Conservation (phyloP, 2,888 invertebrate genomes). For the Iphiclides podalirius region DNA sequence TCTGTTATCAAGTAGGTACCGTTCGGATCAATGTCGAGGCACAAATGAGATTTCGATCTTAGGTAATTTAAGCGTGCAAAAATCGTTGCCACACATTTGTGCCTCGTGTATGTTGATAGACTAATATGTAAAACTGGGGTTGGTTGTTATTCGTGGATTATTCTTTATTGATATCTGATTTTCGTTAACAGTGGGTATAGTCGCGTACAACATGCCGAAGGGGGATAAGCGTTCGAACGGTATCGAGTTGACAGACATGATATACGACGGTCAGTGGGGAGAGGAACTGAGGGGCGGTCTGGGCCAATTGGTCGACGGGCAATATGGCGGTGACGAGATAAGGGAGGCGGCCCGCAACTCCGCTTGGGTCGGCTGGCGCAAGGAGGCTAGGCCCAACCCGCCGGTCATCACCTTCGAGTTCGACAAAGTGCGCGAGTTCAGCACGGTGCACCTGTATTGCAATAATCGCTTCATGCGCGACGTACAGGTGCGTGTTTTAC, state of each 20-base stretch:
- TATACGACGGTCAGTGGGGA: slow-evolving; percentile 92
- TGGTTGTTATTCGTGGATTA: too few species aligned
- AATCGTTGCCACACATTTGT: too few species aligned
- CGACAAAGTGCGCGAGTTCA: slow-evolving; percentile 92
- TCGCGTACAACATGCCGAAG: slow-evolving; percentile 93
- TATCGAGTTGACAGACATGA: slow-evolving; percentile 90
- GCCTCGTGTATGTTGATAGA: too few species aligned
- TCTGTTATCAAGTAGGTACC: too few species aligned
- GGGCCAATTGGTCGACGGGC: slow-evolving; percentile 92
- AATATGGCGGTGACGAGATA: slow-evolving; percentile 85
- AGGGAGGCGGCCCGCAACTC: slow-evolving; percentile 80
- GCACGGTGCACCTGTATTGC: slow-evolving; percentile 88
- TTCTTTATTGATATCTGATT: too few species aligned
- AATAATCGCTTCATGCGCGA: slow-evolving; percentile 93
- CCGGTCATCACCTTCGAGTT: slow-evolving; percentile 89
- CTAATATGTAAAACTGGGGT: too few species aligned
- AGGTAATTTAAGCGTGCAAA: too few species aligned
- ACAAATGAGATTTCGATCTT: too few species aligned
- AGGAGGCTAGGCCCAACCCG: slow-evolving; percentile 83
- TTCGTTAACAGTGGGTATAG: slow-evolving; percentile 84
- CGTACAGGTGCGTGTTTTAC: slow-evolving; percentile 84
- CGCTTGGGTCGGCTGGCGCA: slow-evolving; percentile 96
- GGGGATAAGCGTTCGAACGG: slow-evolving; percentile 90
- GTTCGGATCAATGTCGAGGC: too few species aligned
- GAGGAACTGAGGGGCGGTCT: slow-evolving; percentile 87